Evolutionary conservation across 2,797 vertebrate genomes (phyloP).

Genomic region (Sebastes kiyomatsui): DNA sequence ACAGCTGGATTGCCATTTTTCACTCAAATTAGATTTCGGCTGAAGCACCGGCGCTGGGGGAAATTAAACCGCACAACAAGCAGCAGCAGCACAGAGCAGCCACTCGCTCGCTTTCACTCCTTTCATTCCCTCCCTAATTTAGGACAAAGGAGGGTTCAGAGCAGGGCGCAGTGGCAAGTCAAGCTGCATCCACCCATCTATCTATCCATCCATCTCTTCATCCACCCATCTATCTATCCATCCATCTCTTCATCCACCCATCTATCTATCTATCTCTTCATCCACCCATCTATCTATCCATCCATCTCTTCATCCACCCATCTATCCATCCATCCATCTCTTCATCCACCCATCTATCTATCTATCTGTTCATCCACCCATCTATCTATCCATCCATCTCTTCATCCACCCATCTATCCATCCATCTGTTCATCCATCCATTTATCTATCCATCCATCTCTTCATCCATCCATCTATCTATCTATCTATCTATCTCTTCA

Average conservation of each 20-base stretch:
- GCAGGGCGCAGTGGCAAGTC: slow-evolving; percentile 55
- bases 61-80: slow-evolving; percentile 68
- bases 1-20: slow-evolving; percentile 89
- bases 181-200: slow-evolving; percentile 41
- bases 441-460: background rate
- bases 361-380: background rate
- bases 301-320: background rate
- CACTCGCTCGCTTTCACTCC: slow-evolving; percentile 49
- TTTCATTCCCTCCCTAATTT: slow-evolving; percentile 64
- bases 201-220: slow-evolving; percentile 2
- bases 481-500: too few relatives aligned
- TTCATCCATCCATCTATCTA: too few relatives aligned
- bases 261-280: background rate
- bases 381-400: background rate
- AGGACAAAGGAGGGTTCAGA: slow-evolving; percentile 63
- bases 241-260: background rate
- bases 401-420: background rate
- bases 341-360: background rate
- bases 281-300: background rate
- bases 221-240: background rate
- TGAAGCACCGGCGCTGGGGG: slow-evolving; percentile 81
- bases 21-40: slow-evolving; percentile 87
- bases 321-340: background rate
- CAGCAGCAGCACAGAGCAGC: slow-evolving; percentile 59
- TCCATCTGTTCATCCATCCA: background rate